A percentile compares a stretch with the other conserved stretches of the same genome.
These are phyloP conservation scores for Thripadectes ignobilis DNA, from an alignment of 2,797 vertebrate species.

Conservation along the genomic window DNA sequence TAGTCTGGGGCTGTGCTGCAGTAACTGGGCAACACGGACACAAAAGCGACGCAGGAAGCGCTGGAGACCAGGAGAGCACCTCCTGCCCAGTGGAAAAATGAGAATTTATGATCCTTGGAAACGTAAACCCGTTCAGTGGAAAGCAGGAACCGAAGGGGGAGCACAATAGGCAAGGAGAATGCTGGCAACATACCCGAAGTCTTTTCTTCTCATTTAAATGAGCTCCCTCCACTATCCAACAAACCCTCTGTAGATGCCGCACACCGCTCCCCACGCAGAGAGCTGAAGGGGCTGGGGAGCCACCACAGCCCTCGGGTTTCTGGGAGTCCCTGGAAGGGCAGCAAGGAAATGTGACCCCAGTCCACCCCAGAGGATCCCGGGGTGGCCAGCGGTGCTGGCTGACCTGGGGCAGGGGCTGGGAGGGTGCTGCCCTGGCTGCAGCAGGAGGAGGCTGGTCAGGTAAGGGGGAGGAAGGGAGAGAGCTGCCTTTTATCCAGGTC, in stretches of 20 bases:
- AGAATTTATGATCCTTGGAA: conserved; percentile 69
- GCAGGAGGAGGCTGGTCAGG: neutral
- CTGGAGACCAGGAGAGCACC: conserved; percentile 1
- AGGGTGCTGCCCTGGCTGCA: neutral
- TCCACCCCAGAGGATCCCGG: neutral
- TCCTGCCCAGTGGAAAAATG: conserved; percentile 52
- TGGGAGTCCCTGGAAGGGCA: neutral
- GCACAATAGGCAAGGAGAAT: conserved; percentile 52
- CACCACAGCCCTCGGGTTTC: neutral
- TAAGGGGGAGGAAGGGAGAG: neutral
- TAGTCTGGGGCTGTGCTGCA: conserved; percentile 11
- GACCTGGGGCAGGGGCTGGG: neutral
- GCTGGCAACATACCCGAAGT: neutral
- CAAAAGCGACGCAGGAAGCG: conserved; percentile 24
- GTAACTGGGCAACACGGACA: conserved; percentile 63
- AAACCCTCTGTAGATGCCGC: neutral
- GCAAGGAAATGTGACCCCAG: neutral
- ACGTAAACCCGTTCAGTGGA: conserved; percentile 49
- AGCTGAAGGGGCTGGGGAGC: neutral
- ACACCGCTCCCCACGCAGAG: accelerated
- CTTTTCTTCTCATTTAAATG: conserved; percentile 51
- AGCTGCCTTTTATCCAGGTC: neutral
- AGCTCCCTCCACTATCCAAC: conserved; percentile 1
- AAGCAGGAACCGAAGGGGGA: conserved; percentile 28
- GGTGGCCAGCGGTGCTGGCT: neutral